Base-by-base conservation (phyloP, 2,888 invertebrate genomes). In the Tethea ocularis region DNA sequence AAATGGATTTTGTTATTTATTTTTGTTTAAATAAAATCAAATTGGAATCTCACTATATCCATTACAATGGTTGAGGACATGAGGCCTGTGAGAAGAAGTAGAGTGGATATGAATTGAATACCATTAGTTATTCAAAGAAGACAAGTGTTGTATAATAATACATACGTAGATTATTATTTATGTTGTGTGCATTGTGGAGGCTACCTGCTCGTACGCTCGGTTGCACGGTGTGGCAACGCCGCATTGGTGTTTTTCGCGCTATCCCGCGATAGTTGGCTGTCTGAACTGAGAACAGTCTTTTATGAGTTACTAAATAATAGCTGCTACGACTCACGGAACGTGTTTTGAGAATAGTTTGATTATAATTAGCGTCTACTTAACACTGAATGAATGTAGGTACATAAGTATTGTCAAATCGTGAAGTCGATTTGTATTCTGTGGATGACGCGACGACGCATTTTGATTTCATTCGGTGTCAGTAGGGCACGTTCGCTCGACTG, bases 201-300 rank as follows among this genome's bases (percentile, higher is more conserved):
- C 90, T 89, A 88, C 89, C 88, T 88, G 88, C 82, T 83, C 83
- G 86, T 86, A 84, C 84, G 87, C 83, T 87, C 85, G 83, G 83
- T 72, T 83, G 91, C 88, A 88, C 92, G 88, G 86, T 84, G 84
- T 84, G 92, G 92, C 92, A 93, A 93, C 92, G 90, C 81, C 90
- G 92, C 92, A 81, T 83, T 84, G 74, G 82, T 82, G 86, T 86
- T 85, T 87, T 89, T 89, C 84, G 89, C 87, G 85, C 84, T 88
- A 86, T 88, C 86, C 87, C 86, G 79, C 83, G 82, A 82, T 86
- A 78, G 79, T 82, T 80, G 75, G 79, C 80, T 82, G 80, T 17
- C 20, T 46, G 82, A 86, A 83, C 81, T 78, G 77, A 75, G n/a
- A 38, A 38, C 38, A n/a, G 79, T 85, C 83, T 75, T 76, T 55